Evolutionary conservation across 2,888 invertebrate species (phyloP), one percentile per base, ranked within the genome.

Genomic region (Lycaena phlaeas): DNA sequence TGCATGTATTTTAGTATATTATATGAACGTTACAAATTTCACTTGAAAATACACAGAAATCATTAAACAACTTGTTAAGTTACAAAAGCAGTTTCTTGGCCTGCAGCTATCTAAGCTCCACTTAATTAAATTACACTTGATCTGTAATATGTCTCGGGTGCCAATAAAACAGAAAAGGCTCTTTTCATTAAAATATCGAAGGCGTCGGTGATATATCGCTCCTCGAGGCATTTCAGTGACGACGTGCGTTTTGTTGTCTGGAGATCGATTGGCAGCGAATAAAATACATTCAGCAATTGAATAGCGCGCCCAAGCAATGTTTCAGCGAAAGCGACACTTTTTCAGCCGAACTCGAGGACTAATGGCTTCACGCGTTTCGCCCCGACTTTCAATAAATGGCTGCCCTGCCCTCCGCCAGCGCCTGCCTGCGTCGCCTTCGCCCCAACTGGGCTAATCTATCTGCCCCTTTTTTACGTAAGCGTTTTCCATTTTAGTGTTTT

Each of bases 281-380:
- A 78, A 84, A 81, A 81, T 77, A 78, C 74, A 74, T 75, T 75
- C 67, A 57, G 64, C 75, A 79, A 81, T 79, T 77, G 77, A 78
- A 79, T 72, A 71, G 72, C 68, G 58, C 61, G 60, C 59, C 57
- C 46, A 65, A 66, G 70, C 72, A 72, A 79, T 78, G 78, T 79
- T 79, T 79, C 77, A 79, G 63, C 54, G 63, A 59, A 59, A 63
- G 64, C 74, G 78, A 79, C 77, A 77, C 67, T 81, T 79, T 79
- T 79, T 77, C 75, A 74, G 69, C 61, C 66, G 63, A 61, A 56
- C 43, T 58, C 55, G 59, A 68, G 64, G 64, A 77, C 75, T 79
- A 81, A 82, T 81, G 71, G 75, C 62, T 67, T 65, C 71, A 69
- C 73, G 72, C 73, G 73, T 67, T 71, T 64, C 59, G 69, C 72